Percentiles rank a stretch among this genome's conserved stretches.
phyloP scores from a whole-genome alignment of 2,797 vertebrate species.

The Notolepis coatsorum region DNA sequence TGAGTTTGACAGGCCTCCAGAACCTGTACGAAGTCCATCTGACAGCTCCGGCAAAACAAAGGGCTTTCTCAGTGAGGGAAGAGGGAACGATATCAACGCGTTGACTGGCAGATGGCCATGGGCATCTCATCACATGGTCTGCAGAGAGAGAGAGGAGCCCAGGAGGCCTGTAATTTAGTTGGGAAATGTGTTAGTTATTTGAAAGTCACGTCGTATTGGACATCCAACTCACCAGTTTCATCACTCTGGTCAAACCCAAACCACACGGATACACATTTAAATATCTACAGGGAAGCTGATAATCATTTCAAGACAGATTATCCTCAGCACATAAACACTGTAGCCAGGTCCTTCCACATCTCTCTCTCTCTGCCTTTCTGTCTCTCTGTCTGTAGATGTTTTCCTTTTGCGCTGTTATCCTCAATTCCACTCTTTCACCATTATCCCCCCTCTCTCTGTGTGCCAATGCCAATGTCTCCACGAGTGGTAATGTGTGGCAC shows the following conservation, averaged over 20 bases:
- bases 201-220: conserved; percentile 42
- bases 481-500: too few relatives aligned
- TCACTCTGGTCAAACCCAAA: conserved; percentile 38
- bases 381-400: conserved; percentile 11
- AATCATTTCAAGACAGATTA: conserved; percentile 53
- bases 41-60: conserved; percentile 57
- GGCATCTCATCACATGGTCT: conserved; percentile 38
- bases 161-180: conserved; percentile 31
- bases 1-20: conserved; percentile 44
- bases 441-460: too few relatives aligned
- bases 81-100: conserved; percentile 28
- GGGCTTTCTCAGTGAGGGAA: conserved; percentile 41
- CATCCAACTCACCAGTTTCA: conserved; percentile 34
- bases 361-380: background rate
- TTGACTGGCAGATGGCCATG: conserved; percentile 48
- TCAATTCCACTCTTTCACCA: too few relatives aligned
- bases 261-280: conserved; percentile 39
- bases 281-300: conserved; percentile 48
- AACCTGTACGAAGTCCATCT: conserved; percentile 38
- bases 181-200: conserved; percentile 41
- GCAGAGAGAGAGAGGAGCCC: conserved; percentile 9
- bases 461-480: too few relatives aligned
- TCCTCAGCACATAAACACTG: conserved; percentile 26
- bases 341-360: background rate
- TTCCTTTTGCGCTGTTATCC: conserved; percentile 12